phyloP scores from a whole-genome alignment of 2,113 vertebrate species.

The Ia io region DNA sequence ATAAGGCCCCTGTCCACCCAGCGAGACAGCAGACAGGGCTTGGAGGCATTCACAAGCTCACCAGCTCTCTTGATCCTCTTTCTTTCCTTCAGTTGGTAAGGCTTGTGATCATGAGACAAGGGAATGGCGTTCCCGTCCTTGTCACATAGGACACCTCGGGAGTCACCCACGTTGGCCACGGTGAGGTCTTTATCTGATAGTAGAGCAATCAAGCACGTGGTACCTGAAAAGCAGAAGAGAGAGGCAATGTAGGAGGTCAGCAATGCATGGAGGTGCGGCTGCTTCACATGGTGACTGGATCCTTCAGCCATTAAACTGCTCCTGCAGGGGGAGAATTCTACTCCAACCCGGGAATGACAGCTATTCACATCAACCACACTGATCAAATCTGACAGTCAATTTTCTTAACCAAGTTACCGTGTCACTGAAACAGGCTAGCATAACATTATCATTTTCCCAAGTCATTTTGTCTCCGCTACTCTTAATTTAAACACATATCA shows the following conservation, averaged over 20 bases:
- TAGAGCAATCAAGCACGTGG: conserved; percentile 95
- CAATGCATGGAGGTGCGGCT: rapidly evolving
- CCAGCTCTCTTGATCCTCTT: conserved; percentile 98
- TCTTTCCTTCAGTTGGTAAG: conserved; percentile 97
- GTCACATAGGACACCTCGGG: conserved; percentile 95
- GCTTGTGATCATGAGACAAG: conserved; percentile 98
- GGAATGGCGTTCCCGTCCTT: conserved; percentile 96
- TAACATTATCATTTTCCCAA: conserved; percentile 42
- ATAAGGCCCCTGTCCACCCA: not conserved
- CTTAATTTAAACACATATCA: conserved; percentile 37
- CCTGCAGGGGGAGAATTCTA: conserved; percentile 16
- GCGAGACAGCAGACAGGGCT: not conserved
- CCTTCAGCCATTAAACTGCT: not conserved
- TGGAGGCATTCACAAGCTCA: conserved; percentile 71
- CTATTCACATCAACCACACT: conserved; percentile 3
- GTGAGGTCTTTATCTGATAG: conserved; percentile 95
- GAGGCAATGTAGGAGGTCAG: not conserved
- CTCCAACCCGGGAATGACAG: not conserved
- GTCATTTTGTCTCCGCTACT: conserved; percentile 38
- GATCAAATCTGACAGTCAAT: conserved; percentile 64
- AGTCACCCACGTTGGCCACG: conserved; percentile 97
- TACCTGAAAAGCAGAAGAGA: conserved; percentile 84
- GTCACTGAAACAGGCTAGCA: conserved; percentile 25
- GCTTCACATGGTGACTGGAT: not conserved
- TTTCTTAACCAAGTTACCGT: conserved; percentile 51